Percentiles rank a stretch among this genome's conserved stretches.
Conservation (phyloP, 1,140 invertebrate genomes). For the Heliconius melpomene region DNA sequence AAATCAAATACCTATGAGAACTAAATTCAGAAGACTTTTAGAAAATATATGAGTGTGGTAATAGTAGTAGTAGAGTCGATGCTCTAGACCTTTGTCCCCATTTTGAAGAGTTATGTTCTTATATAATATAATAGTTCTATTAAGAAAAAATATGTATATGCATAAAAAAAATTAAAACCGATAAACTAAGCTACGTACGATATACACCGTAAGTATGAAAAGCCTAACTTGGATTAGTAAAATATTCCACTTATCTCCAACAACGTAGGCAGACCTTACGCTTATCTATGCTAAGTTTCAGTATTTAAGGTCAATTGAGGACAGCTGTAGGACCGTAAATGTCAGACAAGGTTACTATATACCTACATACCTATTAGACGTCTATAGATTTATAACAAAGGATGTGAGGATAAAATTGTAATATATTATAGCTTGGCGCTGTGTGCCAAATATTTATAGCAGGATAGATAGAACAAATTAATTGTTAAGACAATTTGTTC, state of each 20-base stretch:
- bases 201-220: neutral
- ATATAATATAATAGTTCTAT: too few species aligned
- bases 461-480: neutral
- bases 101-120: too few species aligned
- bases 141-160: neutral
- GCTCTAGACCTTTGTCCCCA: too few species aligned
- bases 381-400: neutral
- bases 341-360: conserved; percentile 43
- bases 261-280: conserved; percentile 35
- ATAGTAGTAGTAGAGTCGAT: too few species aligned
- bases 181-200: neutral
- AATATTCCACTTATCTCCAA: conserved; percentile 33
- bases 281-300: conserved; percentile 53
- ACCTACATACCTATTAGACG: conserved; percentile 5
- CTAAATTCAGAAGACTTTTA: too few species aligned
- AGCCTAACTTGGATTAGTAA: conserved; percentile 18
- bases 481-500: neutral
- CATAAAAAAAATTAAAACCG: neutral
- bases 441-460: too few species aligned
- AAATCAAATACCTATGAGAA: too few species aligned
- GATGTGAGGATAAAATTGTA: neutral
- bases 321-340: conserved; percentile 44
- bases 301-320: conserved; percentile 46
- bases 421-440: too few species aligned
- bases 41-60: too few species aligned